These are phyloP conservation scores for Cinclus cinclus DNA, from an alignment of 2,113 vertebrate genomes.

Conservation along the genomic window DNA sequence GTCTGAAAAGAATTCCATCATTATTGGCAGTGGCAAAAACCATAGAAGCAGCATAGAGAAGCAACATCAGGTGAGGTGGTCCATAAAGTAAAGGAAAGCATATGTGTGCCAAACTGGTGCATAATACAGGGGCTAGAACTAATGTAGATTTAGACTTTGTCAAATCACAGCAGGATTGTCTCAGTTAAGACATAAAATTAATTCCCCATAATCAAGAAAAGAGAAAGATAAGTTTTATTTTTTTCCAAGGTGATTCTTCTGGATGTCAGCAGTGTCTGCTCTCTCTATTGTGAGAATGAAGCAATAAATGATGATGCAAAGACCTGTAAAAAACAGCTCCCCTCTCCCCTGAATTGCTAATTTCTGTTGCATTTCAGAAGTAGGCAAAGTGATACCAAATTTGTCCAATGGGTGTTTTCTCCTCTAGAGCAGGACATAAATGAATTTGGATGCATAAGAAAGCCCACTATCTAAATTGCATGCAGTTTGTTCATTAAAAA, in stretches of 20 bases:
- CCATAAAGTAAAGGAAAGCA: background rate
- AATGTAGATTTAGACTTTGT: background rate
- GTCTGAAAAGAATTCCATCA: background rate
- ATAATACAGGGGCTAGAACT: background rate
- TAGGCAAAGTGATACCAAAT: background rate
- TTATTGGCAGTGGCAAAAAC: background rate
- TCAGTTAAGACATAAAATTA: background rate
- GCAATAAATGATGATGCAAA: background rate
- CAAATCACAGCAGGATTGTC: background rate
- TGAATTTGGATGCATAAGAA: background rate
- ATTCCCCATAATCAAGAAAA: background rate
- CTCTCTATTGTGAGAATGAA: background rate
- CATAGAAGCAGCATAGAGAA: background rate
- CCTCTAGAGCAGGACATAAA: background rate
- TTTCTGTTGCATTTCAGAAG: background rate
- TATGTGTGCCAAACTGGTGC: background rate
- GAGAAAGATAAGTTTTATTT: background rate
- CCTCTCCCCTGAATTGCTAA: background rate
- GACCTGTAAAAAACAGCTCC: background rate
- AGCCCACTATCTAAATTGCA: background rate
- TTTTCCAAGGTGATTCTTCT: background rate
- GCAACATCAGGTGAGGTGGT: background rate
- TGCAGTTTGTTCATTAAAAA: background rate
- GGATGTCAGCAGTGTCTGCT: background rate
- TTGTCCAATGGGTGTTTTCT: background rate